These are phyloP conservation scores for Poecilobothrus nobilitatus DNA, from an alignment of 2,888 invertebrate species.

Conservation along the genomic window DNA sequence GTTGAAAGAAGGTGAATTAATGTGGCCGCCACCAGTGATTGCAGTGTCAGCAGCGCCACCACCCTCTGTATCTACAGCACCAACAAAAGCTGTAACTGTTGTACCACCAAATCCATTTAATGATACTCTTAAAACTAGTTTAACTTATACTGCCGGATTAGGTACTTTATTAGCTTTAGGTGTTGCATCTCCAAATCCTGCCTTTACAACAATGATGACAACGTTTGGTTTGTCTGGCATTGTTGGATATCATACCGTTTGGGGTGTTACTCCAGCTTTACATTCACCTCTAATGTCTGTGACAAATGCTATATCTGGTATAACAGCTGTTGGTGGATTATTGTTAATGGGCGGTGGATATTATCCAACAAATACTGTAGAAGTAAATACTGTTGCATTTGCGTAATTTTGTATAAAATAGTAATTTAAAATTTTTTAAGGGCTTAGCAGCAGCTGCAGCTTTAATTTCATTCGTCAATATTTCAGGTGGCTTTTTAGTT, in stretches of 20 bases:
- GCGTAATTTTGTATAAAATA: conserved; percentile 12
- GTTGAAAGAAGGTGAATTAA: conserved; percentile 60
- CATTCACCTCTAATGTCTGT: conserved; percentile 90
- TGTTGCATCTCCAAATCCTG: conserved; percentile 68
- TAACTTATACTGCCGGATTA: conserved; percentile 62
- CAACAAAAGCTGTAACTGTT: conserved; percentile 42
- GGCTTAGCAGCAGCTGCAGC: conserved; percentile 72
- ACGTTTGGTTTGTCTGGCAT: conserved; percentile 74
- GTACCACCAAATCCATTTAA: conserved; percentile 57
- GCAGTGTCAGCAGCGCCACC: conserved; percentile 48
- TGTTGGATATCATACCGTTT: conserved; percentile 49
- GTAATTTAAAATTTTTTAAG: conserved; percentile 38
- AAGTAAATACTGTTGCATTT: conserved; percentile 44
- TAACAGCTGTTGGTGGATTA: conserved; percentile 84
- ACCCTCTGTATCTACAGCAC: conserved; percentile 31
- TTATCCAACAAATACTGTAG: conserved; percentile 63
- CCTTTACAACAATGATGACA: conserved; percentile 80
- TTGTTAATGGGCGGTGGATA: conserved; percentile 78
- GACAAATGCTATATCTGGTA: conserved; percentile 84
- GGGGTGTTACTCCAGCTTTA: conserved; percentile 84
- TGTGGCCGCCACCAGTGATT: conserved; percentile 73
- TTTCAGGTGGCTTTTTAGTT: conserved; percentile 82
- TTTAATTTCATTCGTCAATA: conserved; percentile 81
- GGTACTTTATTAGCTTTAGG: conserved; percentile 62
- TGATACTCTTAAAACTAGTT: conserved; percentile 57